phyloP scores from a whole-genome alignment of 2,888 invertebrate species.

The Apamea crenata region DNA sequence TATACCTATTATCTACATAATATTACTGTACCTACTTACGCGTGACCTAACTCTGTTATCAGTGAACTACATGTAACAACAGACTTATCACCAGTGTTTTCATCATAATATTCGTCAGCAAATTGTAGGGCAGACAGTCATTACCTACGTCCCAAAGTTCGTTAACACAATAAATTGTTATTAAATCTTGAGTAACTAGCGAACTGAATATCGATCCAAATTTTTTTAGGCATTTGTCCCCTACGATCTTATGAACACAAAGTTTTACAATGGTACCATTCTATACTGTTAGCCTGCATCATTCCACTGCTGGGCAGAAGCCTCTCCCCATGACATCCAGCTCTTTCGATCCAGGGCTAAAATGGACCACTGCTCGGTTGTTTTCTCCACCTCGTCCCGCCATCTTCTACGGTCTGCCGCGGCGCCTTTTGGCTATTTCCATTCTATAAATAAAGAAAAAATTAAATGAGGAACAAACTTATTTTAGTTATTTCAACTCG shows the following conservation, averaged over 20 bases:
- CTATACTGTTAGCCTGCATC: too few relatives aligned
- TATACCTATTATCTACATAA: too few relatives aligned
- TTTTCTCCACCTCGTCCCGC: too few relatives aligned
- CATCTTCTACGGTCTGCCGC: too few relatives aligned
- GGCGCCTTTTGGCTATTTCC: too few relatives aligned
- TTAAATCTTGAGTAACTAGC: not conserved
- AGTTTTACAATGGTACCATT: not conserved
- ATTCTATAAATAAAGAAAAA: too few relatives aligned
- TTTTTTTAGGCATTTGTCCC: not conserved
- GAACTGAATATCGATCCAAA: not conserved
- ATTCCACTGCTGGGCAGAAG: too few relatives aligned
- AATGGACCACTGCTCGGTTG: too few relatives aligned
- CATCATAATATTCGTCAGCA: not conserved
- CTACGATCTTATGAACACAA: too few relatives aligned
- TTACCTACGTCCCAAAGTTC: not conserved
- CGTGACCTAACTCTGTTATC: constrained; percentile 10
- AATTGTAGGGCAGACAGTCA: not conserved
- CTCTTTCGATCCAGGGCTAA: too few relatives aligned
- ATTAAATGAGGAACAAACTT: not conserved
- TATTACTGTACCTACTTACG: not conserved
- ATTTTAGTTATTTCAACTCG: not conserved
- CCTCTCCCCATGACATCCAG: too few relatives aligned
- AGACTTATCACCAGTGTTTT: constrained; percentile 11
- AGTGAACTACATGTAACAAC: not conserved
- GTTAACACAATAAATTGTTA: not conserved